Evolutionary conservation across 2,888 invertebrate species (phyloP).

Genomic region (Xestobium rufovillosum): DNA sequence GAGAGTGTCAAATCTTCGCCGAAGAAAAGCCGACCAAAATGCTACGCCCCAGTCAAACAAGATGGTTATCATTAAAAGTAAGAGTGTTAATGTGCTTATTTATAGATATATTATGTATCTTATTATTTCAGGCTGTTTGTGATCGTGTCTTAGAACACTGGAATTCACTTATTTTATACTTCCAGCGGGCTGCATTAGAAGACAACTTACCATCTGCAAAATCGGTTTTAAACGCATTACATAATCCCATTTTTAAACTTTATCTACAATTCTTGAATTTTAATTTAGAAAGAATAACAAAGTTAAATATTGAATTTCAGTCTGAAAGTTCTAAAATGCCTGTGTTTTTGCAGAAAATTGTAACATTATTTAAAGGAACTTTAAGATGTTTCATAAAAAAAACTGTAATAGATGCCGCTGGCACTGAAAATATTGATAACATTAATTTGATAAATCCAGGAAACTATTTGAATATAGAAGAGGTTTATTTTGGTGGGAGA

Average conservation of each 20-base stretch:
- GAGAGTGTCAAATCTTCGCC: constrained; percentile 9
- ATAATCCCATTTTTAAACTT: constrained; percentile 7
- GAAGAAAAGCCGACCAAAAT: constrained; percentile 11
- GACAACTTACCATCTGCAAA: constrained; percentile 9
- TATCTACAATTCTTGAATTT: constrained; percentile 6
- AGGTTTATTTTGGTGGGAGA: constrained; percentile 10
- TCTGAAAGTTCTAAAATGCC: constrained; percentile 8
- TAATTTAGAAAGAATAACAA: constrained; percentile 7
- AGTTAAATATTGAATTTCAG: constrained; percentile 7
- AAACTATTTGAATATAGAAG: constrained; percentile 4
- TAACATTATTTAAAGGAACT: constrained; percentile 2
- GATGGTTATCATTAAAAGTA: constrained; percentile 10
- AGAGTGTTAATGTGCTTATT: neutral
- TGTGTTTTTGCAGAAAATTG: constrained; percentile 5
- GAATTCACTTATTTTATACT: constrained; percentile 9
- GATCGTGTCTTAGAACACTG: constrained; percentile 6
- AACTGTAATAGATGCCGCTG: constrained; percentile 2
- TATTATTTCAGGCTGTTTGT: constrained; percentile 3
- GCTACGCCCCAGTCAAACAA: constrained; percentile 7
- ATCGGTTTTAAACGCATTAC: constrained; percentile 1
- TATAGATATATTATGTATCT: neutral
- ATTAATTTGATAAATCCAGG: constrained; percentile 5
- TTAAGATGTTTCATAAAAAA: constrained; percentile 5
- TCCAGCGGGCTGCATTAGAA: constrained; percentile 9
- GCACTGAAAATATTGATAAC: too few relatives aligned